Conservation (phyloP, 2,888 invertebrate genomes). For the Heliconius sara region DNA sequence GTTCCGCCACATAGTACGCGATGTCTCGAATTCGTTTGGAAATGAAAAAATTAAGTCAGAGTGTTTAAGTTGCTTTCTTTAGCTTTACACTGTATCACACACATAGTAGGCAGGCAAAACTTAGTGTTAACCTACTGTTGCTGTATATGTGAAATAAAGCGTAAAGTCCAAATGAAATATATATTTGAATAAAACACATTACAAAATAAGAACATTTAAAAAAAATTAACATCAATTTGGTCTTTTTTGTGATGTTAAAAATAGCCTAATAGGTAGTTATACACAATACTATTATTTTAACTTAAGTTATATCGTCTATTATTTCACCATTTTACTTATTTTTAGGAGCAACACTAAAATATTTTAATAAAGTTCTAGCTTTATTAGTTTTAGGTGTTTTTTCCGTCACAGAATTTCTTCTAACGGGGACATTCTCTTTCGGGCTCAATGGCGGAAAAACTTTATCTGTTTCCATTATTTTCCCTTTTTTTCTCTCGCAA, state of each 20-base stretch:
- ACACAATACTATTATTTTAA: not conserved
- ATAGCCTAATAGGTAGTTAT: not conserved
- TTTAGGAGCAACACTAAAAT: conserved; percentile 65
- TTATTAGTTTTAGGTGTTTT: conserved; percentile 59
- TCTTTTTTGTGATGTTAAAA: not conserved
- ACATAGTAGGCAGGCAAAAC: too few relatives aligned
- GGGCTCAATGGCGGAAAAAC: conserved; percentile 59
- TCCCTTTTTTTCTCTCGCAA: conserved; percentile 56
- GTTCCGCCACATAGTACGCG: too few relatives aligned
- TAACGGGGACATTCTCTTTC: conserved; percentile 58
- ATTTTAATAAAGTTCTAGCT: conserved; percentile 66
- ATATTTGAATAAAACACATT: too few relatives aligned
- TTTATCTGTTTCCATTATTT: conserved; percentile 41
- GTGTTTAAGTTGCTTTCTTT: too few relatives aligned
- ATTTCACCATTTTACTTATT: conserved; percentile 50
- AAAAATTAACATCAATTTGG: not conserved
- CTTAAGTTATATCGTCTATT: not conserved
- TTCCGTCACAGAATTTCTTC: conserved; percentile 63
- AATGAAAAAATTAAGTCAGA: too few relatives aligned
- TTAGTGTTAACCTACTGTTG: too few relatives aligned
- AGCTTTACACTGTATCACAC: too few relatives aligned
- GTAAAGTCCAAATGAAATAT: too few relatives aligned
- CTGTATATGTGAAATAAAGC: too few relatives aligned
- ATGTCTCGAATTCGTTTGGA: too few relatives aligned
- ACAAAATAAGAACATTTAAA: not conserved